Evolutionary conservation across 2,797 vertebrate species (phyloP).

Genomic region (Ctenochaetus hawaiiensis): DNA sequence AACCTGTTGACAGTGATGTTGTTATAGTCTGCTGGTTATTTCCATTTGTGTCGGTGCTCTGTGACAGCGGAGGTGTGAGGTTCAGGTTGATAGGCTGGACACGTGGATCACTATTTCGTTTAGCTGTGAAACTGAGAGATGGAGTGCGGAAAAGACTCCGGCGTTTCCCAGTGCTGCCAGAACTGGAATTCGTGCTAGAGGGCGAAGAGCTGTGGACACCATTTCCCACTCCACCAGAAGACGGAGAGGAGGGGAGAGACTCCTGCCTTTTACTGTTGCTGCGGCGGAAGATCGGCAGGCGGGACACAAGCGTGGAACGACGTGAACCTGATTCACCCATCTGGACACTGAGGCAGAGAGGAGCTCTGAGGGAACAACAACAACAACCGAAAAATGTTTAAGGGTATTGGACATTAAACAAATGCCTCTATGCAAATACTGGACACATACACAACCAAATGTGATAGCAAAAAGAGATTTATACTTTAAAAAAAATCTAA

Average conservation of each 20-base stretch:
- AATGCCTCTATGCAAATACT: neutral
- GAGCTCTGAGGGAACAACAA: conserved; percentile 47
- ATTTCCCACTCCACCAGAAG: conserved; percentile 89
- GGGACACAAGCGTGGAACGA: conserved; percentile 95
- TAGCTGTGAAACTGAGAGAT: conserved; percentile 93
- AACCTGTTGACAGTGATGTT: conserved; percentile 73
- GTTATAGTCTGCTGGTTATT: conserved; percentile 79
- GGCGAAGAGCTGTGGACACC: conserved; percentile 96
- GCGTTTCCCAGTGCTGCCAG: conserved; percentile 95
- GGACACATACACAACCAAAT: neutral
- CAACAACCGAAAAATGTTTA: conserved; percentile 11
- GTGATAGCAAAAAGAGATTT: neutral
- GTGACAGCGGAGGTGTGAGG: conserved; percentile 72
- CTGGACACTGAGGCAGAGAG: conserved; percentile 51
- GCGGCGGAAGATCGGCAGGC: conserved; percentile 97
- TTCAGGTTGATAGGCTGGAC: conserved; percentile 83
- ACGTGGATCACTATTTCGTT: conserved; percentile 87
- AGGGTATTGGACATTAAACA: no score
- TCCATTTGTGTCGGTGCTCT: conserved; percentile 77
- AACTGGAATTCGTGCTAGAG: conserved; percentile 98
- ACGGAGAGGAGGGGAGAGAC: conserved; percentile 97
- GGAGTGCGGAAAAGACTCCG: conserved; percentile 95
- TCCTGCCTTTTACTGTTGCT: conserved; percentile 92
- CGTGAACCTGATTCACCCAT: conserved; percentile 96
- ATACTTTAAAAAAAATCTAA: neutral